A percentile compares a stretch with the other conserved stretches of the same genome.
phyloP scores from a whole-genome alignment of 1,140 invertebrate genomes.

The Portunus trituberculatus region DNA sequence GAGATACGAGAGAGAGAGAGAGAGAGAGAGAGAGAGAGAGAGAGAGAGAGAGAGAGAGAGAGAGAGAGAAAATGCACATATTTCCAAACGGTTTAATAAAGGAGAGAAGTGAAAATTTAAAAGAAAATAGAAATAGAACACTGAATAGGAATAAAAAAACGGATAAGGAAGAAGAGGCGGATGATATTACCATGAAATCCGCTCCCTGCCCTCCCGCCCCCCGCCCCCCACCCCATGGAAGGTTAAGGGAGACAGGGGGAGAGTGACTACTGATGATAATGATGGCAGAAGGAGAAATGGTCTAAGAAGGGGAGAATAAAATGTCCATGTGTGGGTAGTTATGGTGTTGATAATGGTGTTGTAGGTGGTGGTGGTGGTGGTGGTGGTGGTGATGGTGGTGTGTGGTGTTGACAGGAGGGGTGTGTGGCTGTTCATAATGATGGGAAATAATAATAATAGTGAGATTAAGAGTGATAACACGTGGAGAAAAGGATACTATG shows the following conservation, averaged over 20 bases:
- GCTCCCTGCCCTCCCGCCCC: too few species aligned
- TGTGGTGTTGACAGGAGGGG: too few species aligned
- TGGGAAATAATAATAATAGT: background rate
- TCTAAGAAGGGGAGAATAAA: background rate
- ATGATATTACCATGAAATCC: too few species aligned
- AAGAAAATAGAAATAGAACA: background rate
- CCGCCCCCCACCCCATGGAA: too few species aligned
- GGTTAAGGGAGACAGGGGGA: background rate
- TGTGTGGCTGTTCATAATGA: background rate
- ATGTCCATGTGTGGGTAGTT: too few species aligned
- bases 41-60: conserved; percentile 15
- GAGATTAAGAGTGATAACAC: background rate
- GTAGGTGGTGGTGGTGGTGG: too few species aligned
- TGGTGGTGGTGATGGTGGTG: background rate
- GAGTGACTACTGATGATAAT: background rate
- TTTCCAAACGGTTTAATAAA: too few species aligned
- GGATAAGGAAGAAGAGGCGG: too few species aligned
- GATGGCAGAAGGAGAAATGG: background rate
- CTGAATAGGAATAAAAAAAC: too few species aligned
- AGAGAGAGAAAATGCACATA: background rate
- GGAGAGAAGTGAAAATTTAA: too few species aligned
- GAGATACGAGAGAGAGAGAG: background rate
- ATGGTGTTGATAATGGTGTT: background rate
- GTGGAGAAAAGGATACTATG: background rate
- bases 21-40: conserved; percentile 2